Conservation (phyloP, 2,888 invertebrate species). For the Dioctria linearis region DNA sequence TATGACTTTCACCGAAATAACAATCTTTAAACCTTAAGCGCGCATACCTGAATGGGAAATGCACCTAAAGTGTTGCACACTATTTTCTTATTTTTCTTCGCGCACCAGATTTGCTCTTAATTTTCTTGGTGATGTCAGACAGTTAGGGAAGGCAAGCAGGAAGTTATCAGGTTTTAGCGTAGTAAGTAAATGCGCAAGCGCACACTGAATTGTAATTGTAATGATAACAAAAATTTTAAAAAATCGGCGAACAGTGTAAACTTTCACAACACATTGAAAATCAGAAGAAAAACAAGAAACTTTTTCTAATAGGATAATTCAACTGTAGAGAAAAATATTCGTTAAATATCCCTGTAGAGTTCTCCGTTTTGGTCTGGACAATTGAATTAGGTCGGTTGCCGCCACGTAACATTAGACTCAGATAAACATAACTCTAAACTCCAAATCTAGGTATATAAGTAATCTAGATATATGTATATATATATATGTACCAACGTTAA, state of each 20-base stretch:
- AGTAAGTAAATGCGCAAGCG: neutral
- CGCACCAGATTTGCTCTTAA: conserved; percentile 17
- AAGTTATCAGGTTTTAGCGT: neutral
- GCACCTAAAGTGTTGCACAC: conserved; percentile 3
- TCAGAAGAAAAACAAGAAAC: too few species aligned
- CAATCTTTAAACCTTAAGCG: conserved; percentile 13
- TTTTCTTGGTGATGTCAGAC: neutral
- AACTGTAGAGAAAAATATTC: conserved; percentile 8
- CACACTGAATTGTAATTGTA: neutral
- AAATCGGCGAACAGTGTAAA: neutral
- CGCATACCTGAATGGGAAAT: conserved; percentile 12
- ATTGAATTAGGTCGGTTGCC: neutral
- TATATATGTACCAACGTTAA: neutral
- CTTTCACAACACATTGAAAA: conserved; percentile 17
- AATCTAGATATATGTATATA: too few species aligned
- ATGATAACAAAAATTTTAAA: conserved; percentile 29
- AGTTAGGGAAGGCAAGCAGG: neutral
- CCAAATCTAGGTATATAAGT: too few species aligned
- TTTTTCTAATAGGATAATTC: conserved; percentile 14
- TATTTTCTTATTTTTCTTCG: too few species aligned
- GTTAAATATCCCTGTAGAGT: neutral
- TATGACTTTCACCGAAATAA: conserved; percentile 26
- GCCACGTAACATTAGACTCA: too few species aligned
- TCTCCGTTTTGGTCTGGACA: neutral
- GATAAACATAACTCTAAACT: too few species aligned